These are phyloP conservation scores for Lagothrix lagotricha DNA, from an alignment of 2,797 vertebrate genomes.

Conservation along the genomic window DNA sequence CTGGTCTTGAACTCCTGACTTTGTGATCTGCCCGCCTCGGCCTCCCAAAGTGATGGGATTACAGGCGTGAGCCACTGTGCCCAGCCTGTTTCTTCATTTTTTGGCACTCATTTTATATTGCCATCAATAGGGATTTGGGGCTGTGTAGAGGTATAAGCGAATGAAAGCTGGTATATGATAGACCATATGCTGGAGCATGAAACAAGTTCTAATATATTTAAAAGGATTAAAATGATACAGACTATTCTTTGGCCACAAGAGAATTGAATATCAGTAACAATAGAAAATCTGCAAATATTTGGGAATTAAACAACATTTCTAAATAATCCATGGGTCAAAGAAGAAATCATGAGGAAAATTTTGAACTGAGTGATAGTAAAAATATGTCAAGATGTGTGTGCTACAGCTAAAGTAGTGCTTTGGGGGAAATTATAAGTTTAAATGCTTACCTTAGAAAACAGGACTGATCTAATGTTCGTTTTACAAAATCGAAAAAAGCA, in stretches of 20 bases:
- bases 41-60: too few relatives aligned
- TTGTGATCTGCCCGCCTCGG: too few relatives aligned
- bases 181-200: not conserved
- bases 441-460: not conserved
- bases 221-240: not conserved
- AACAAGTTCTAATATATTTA: not conserved
- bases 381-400: not conserved
- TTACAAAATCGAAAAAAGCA: not conserved
- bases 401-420: not conserved
- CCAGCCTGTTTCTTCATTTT: not conserved
- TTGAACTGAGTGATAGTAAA: not conserved
- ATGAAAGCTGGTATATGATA: not conserved
- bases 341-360: not conserved
- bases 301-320: conserved; percentile 22
- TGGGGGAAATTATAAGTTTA: not conserved
- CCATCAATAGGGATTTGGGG: not conserved
- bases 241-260: not conserved
- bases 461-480: not conserved
- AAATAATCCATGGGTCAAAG: not conserved
- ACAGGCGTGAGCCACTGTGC: too few relatives aligned
- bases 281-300: conserved; percentile 13
- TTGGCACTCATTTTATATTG: not conserved
- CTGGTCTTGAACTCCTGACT: too few relatives aligned
- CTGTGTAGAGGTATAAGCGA: not conserved
- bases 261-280: not conserved